Evolutionary conservation across 2,113 vertebrate genomes (phyloP).

Genomic region (Myodes glareolus): DNA sequence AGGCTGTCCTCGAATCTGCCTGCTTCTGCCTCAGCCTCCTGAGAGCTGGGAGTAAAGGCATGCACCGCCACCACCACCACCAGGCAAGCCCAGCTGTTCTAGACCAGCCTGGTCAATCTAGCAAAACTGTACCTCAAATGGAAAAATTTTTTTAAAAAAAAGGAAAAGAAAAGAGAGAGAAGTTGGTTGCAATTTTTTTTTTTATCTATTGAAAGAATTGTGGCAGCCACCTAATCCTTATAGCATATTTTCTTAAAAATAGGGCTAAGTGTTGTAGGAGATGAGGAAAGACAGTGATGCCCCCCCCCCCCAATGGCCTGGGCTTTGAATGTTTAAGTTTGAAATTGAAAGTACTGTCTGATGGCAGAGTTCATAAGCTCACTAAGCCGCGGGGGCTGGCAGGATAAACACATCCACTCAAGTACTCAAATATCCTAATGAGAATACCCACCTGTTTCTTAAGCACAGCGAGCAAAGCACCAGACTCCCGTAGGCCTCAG

Average conservation of each 20-base stretch:
- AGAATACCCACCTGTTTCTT: conserved; percentile 89
- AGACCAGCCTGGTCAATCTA: background rate
- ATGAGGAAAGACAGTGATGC: background rate
- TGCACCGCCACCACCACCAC: background rate
- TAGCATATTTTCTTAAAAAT: background rate
- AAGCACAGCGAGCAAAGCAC: conserved; percentile 95
- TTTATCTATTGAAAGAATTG: conserved; percentile 12
- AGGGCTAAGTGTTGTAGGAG: background rate
- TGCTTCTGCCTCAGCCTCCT: background rate
- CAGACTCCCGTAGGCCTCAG: conserved; percentile 93
- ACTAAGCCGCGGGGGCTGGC: background rate
- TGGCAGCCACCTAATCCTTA: background rate
- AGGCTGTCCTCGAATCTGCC: background rate
- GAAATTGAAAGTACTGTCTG: conserved; percentile 12
- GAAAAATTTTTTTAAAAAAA: too few relatives aligned
- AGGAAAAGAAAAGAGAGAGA: background rate
- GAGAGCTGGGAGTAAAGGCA: background rate
- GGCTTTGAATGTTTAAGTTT: background rate
- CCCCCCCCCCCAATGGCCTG: background rate
- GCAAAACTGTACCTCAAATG: background rate
- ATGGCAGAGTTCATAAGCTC: background rate
- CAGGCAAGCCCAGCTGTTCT: background rate
- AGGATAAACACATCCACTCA: conserved; percentile 27
- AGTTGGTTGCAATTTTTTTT: conserved; percentile 43
- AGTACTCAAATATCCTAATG: background rate